A percentile compares a stretch with the other conserved stretches of the same genome.
These are phyloP conservation scores for Dasyprocta punctata DNA, from an alignment of 2,113 vertebrate genomes.

Conservation along the genomic window DNA sequence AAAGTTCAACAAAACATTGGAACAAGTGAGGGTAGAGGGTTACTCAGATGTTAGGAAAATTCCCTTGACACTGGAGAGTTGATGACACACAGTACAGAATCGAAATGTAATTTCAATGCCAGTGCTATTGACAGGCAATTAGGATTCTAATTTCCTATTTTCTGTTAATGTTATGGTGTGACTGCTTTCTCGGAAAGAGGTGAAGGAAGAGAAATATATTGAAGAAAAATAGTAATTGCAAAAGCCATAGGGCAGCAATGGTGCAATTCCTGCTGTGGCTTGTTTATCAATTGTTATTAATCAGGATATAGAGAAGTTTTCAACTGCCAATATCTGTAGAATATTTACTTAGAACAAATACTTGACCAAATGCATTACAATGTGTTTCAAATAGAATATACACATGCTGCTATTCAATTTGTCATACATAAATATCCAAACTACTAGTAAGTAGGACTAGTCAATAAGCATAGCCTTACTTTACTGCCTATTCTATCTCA, in stretches of 20 bases:
- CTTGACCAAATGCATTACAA: not conserved
- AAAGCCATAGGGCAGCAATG: not conserved
- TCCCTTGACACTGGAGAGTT: not conserved
- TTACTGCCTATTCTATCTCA: not conserved
- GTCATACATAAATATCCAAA: not conserved
- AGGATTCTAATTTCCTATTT: not conserved
- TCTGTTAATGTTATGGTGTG: not conserved
- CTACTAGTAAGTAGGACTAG: not conserved
- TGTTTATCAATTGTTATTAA: not conserved
- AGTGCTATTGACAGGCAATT: not conserved
- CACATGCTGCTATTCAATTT: not conserved
- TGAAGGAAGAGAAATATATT: not conserved
- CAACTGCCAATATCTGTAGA: not conserved
- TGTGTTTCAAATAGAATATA: not conserved
- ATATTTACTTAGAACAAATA: not conserved
- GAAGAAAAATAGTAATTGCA: not conserved
- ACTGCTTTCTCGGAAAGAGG: not conserved
- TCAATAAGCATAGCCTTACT: not conserved
- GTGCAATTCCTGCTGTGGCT: not conserved
- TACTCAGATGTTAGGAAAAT: accelerated
- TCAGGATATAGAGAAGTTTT: not conserved
- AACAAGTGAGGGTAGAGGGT: accelerated
- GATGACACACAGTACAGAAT: no score
- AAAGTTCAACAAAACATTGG: not conserved
- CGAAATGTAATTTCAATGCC: no score